Conservation (phyloP, 2,797 vertebrate genomes). For the Selene dorsalis region DNA sequence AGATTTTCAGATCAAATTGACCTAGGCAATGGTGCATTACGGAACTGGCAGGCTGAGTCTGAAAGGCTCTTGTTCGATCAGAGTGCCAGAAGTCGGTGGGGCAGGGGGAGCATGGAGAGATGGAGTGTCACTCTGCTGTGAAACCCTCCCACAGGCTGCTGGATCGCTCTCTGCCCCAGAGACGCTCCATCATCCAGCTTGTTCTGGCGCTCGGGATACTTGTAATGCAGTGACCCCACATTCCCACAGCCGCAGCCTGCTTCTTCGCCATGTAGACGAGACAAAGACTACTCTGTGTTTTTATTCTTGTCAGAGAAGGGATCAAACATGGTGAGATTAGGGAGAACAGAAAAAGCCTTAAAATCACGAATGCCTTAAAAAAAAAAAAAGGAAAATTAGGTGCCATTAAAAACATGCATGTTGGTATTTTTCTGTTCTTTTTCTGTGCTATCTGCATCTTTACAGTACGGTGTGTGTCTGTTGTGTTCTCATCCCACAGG, state of each 20-base stretch:
- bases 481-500: conserved; percentile 80
- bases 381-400: conserved; percentile 2
- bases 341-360: conserved; percentile 33
- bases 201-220: conserved; percentile 64
- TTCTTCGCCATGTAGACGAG: conserved; percentile 48
- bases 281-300: conserved; percentile 46
- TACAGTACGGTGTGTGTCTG: conserved; percentile 43
- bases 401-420: conserved; percentile 18
- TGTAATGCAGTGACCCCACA: conserved; percentile 79
- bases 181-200: conserved; percentile 73
- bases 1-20: conserved; percentile 99
- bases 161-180: conserved; percentile 70
- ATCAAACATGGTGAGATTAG: conserved; percentile 45
- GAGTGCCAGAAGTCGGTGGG: conserved; percentile 87
- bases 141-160: conserved; percentile 79
- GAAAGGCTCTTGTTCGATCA: conserved; percentile 99
- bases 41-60: conserved; percentile 98
- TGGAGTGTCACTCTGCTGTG: conserved; percentile 85
- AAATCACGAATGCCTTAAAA: conserved; percentile 7
- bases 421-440: neutral
- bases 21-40: conserved; percentile 99
- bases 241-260: conserved; percentile 53
- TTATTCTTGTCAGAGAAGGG: conserved; percentile 45
- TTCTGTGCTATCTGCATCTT: conserved; percentile 30
- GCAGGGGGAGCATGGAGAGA: conserved; percentile 83